Evolutionary conservation across 1,140 invertebrate species (phyloP).

Genomic region (Hylaeus anthracinus): DNA sequence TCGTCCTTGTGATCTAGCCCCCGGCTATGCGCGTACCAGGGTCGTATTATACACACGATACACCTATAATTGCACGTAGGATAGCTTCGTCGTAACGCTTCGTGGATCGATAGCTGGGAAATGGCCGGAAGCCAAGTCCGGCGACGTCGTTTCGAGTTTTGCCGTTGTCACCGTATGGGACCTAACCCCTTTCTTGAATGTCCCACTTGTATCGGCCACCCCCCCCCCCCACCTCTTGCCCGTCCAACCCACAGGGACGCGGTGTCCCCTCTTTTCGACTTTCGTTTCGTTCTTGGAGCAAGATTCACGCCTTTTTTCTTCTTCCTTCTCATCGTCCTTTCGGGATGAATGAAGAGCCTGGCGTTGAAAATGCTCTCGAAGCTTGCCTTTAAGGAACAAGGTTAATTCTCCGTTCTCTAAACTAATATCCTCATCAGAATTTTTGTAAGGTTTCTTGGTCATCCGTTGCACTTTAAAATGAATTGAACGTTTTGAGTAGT

Average conservation of each 20-base stretch:
- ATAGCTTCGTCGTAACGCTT: conserved; percentile 77
- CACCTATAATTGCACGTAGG: conserved; percentile 78
- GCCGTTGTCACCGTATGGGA: conserved; percentile 74
- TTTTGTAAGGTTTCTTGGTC: too few species aligned
- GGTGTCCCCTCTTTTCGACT: conserved; percentile 40
- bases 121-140: conserved; percentile 80
- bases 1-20: conserved; percentile 45
- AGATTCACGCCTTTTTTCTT: conserved; percentile 1
- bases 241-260: conserved; percentile 27
- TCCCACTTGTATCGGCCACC: conserved; percentile 67
- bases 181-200: conserved; percentile 72
- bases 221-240: conserved; percentile 20
- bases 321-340: conserved; percentile 31
- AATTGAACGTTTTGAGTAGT: too few species aligned
- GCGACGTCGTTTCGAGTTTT: conserved; percentile 80
- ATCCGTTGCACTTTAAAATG: too few species aligned
- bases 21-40: conserved; percentile 45
- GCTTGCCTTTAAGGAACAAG: too few species aligned
- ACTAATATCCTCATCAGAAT: too few species aligned
- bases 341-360: conserved; percentile 10
- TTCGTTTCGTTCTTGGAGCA: conserved; percentile 10
- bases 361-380: not conserved
- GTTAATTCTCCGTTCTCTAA: too few species aligned
- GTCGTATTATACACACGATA: conserved; percentile 69
- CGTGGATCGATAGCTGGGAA: conserved; percentile 79